phyloP scores from a whole-genome alignment of 1,140 invertebrate genomes.

The Hirudo medicinalis region DNA sequence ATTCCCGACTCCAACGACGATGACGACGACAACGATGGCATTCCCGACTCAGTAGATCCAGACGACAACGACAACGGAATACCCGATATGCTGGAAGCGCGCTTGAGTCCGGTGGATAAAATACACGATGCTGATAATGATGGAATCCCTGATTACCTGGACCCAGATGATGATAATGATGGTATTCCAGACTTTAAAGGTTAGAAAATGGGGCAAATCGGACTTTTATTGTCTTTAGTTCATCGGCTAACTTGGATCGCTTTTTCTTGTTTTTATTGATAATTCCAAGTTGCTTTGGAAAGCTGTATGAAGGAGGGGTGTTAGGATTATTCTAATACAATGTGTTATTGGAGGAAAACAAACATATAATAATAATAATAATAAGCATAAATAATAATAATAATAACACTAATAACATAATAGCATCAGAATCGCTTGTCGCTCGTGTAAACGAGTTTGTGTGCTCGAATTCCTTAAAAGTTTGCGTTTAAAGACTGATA shows the following conservation, averaged over 20 bases:
- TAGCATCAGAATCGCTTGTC: too few species aligned
- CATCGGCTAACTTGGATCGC: too few species aligned
- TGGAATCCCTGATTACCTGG: conserved; percentile 18
- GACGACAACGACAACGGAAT: conserved; percentile 17
- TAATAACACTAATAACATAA: too few species aligned
- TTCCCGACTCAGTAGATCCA: conserved; percentile 15
- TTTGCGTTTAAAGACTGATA: too few species aligned
- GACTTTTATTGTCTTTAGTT: background rate
- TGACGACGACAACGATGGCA: conserved; percentile 19
- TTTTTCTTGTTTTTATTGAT: too few species aligned
- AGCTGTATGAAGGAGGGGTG: background rate
- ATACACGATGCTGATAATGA: conserved; percentile 10
- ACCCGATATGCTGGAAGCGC: conserved; percentile 14
- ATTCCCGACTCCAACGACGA: conserved; percentile 13
- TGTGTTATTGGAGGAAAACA: too few species aligned
- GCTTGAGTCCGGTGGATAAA: conserved; percentile 3
- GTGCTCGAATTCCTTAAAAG: too few species aligned
- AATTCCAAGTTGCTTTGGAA: background rate
- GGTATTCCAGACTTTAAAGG: conserved; percentile 17
- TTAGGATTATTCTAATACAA: too few species aligned
- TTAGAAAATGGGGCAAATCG: background rate
- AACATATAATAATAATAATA: too few species aligned
- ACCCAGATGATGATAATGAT: conserved; percentile 17
- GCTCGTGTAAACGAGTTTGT: too few species aligned
- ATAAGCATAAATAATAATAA: too few species aligned